These are phyloP conservation scores for Lycaena phlaeas DNA, from an alignment of 2,888 invertebrate genomes.

Conservation along the genomic window DNA sequence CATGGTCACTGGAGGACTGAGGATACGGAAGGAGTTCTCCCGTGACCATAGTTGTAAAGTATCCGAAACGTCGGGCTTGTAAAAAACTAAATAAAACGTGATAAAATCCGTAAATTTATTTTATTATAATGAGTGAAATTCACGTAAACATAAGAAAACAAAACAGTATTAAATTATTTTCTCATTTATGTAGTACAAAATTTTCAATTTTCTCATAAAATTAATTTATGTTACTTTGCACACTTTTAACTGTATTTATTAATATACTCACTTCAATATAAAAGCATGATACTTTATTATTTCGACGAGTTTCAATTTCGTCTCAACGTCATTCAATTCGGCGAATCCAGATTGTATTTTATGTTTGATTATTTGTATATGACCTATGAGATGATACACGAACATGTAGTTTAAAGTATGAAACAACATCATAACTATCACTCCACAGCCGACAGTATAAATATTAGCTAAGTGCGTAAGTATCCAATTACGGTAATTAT, in stretches of 20 bases:
- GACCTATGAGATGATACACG: conserved; percentile 31
- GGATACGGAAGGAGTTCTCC: no score
- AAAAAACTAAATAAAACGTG: no score
- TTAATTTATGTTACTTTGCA: neutral
- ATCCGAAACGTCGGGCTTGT: no score
- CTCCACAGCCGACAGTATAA: conserved; percentile 20
- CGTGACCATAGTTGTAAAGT: no score
- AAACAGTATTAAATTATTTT: no score
- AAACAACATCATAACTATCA: conserved; percentile 20
- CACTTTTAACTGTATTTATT: neutral
- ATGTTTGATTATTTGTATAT: conserved; percentile 30
- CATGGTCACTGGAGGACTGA: no score
- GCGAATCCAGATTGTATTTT: conserved; percentile 22
- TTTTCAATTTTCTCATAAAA: no score
- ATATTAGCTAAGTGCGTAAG: conserved; percentile 22
- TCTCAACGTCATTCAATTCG: conserved; percentile 20
- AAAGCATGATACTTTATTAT: conserved; percentile 30
- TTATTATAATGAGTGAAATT: no score
- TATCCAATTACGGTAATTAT: conserved; percentile 26
- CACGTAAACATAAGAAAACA: no score
- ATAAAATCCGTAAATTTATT: no score
- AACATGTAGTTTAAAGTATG: conserved; percentile 28
- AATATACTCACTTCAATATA: conserved; percentile 26
- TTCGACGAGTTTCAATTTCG: conserved; percentile 22
- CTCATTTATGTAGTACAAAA: no score